A percentile compares a stretch with the other conserved stretches of the same genome.
phyloP scores from a whole-genome alignment of 2,113 vertebrate genomes.

The Pongo pygmaeus region DNA sequence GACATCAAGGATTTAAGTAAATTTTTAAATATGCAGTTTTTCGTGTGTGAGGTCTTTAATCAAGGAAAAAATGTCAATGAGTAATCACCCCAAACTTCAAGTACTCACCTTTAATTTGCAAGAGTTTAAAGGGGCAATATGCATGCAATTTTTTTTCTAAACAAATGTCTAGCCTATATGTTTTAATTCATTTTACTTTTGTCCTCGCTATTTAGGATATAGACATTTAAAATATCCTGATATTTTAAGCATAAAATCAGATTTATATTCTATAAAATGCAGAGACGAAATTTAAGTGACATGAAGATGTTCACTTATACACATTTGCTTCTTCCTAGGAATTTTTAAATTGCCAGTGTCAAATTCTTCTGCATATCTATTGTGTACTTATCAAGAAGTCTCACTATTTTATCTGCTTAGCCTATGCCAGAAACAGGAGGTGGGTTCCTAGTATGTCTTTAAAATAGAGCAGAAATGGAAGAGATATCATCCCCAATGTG shows the following conservation, averaged over 20 bases:
- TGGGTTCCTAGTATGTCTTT: neutral
- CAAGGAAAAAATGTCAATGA: neutral
- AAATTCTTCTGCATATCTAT: neutral
- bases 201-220: neutral
- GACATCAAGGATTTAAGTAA: constrained; percentile 21
- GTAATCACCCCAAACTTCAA: neutral
- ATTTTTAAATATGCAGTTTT: neutral
- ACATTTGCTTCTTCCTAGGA: constrained; percentile 20
- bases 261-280: constrained; percentile 15
- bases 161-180: neutral
- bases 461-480: constrained; percentile 46
- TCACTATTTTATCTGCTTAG: constrained; percentile 30
- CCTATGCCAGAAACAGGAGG: neutral
- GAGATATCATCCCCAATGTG: neutral
- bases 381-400: neutral
- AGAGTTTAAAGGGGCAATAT: neutral
- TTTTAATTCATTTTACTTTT: constrained; percentile 43
- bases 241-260: constrained; percentile 1
- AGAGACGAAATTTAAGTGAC: neutral
- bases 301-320: neutral
- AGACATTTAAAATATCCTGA: constrained; percentile 17
- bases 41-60: neutral
- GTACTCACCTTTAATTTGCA: neutral
- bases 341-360: neutral
- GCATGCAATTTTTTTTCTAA: neutral